Evolutionary conservation across 1,140 invertebrate genomes (phyloP).

Genomic region (Plectrocnemia conspersa): DNA sequence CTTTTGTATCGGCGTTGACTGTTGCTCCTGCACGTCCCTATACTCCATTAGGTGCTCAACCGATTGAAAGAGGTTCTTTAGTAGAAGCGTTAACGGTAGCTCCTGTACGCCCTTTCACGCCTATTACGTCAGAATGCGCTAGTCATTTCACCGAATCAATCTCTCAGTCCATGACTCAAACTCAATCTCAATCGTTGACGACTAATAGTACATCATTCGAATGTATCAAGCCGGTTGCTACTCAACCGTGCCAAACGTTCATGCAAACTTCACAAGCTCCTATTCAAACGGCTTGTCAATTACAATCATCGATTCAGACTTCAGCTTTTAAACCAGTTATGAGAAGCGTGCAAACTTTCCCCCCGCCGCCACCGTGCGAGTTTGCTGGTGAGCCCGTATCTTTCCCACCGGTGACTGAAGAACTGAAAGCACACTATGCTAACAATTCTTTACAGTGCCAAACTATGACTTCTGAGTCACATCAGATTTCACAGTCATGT

Average conservation of each 20-base stretch:
- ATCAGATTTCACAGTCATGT: conserved; percentile 19
- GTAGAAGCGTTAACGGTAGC: conserved; percentile 67
- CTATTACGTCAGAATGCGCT: conserved; percentile 36
- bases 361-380: conserved; percentile 42
- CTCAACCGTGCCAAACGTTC: conserved; percentile 25
- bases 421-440: conserved; percentile 38
- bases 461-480: conserved; percentile 15
- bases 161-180: background rate
- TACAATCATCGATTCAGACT: conserved; percentile 42
- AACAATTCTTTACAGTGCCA: conserved; percentile 28
- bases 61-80: conserved; percentile 51
- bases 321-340: conserved; percentile 49
- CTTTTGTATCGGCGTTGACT: conserved; percentile 63
- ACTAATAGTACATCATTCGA: conserved; percentile 8
- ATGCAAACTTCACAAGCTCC: conserved; percentile 38
- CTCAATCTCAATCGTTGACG: conserved; percentile 1
- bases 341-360: conserved; percentile 41
- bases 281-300: conserved; percentile 43
- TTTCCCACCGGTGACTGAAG: conserved; percentile 44
- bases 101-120: conserved; percentile 57
- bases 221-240: conserved; percentile 31
- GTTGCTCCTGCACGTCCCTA: conserved; percentile 63
- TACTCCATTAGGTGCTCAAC: conserved; percentile 48
- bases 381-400: conserved; percentile 37
- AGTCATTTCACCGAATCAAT: conserved; percentile 17